Conservation (phyloP, 1,140 invertebrate species). For the Phortica variegata region DNA sequence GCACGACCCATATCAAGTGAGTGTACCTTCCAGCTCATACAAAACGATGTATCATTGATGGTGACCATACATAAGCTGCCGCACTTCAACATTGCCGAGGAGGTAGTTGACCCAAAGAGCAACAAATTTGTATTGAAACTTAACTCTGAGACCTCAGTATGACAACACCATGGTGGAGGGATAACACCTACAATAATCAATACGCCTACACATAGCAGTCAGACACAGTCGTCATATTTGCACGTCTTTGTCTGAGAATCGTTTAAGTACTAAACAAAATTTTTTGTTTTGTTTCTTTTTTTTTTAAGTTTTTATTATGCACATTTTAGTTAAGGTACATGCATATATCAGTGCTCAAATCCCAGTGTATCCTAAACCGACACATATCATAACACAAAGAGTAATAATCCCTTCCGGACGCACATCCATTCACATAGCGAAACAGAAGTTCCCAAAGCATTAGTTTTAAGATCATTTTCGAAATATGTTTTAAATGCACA, state of each 20-base stretch:
- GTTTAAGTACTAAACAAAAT: background rate
- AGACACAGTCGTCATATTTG: constrained; percentile 50
- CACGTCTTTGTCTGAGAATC: constrained; percentile 45
- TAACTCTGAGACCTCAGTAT: constrained; percentile 96
- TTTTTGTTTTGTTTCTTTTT: background rate
- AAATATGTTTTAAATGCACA: constrained; percentile 26
- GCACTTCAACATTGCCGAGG: constrained; percentile 91
- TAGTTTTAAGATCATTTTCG: constrained; percentile 31
- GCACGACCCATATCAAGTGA: constrained; percentile 80
- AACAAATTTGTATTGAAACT: constrained; percentile 93
- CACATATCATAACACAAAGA: constrained; percentile 29
- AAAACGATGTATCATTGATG: constrained; percentile 89
- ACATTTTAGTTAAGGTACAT: too few relatives aligned
- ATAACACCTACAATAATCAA: constrained; percentile 21
- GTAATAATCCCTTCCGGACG: too few relatives aligned
- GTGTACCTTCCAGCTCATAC: constrained; percentile 86
- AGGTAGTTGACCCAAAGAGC: constrained; percentile 92
- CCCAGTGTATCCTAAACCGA: constrained; percentile 34
- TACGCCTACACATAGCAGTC: constrained; percentile 52
- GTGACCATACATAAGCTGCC: constrained; percentile 84
- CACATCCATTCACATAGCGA: constrained; percentile 26
- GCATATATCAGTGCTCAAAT: too few relatives aligned
- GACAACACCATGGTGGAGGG: constrained; percentile 56
- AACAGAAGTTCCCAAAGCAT: constrained; percentile 45
- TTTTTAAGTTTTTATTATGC: background rate